Percentiles rank a stretch among this genome's conserved stretches.
phyloP scores from a whole-genome alignment of 2,113 vertebrate species.

The Forbesichthys papilliferus region DNA sequence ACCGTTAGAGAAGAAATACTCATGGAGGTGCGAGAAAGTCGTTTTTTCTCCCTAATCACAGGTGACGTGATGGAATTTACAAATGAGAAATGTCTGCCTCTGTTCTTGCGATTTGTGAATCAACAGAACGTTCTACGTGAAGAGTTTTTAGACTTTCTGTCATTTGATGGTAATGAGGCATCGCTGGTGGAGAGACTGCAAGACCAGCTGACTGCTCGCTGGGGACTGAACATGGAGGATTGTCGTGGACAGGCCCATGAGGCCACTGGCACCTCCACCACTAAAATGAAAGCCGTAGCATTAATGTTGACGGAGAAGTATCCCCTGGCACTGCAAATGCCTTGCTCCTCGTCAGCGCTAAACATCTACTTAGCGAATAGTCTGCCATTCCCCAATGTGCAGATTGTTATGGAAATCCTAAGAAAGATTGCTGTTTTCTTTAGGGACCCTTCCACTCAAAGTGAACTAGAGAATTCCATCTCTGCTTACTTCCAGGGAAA shows the following conservation, averaged over 20 bases:
- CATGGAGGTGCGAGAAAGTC: slow-evolving; percentile 87
- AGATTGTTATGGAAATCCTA: slow-evolving; percentile 82
- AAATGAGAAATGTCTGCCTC: slow-evolving; percentile 80
- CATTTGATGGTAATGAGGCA: slow-evolving; percentile 80
- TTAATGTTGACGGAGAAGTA: slow-evolving; percentile 86
- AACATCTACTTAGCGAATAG: slow-evolving; percentile 89
- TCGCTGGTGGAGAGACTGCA: slow-evolving; percentile 83
- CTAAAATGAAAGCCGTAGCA: slow-evolving; percentile 89
- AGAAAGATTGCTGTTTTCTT: slow-evolving; percentile 83
- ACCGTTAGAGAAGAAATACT: slow-evolving; percentile 88
- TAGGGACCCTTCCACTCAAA: slow-evolving; percentile 67
- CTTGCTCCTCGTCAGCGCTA: slow-evolving; percentile 85
- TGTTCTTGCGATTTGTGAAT: slow-evolving; percentile 87
- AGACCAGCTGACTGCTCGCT: slow-evolving; percentile 83
- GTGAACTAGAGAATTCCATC: slow-evolving; percentile 79
- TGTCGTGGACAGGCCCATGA: slow-evolving; percentile 90
- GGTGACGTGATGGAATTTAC: slow-evolving; percentile 85
- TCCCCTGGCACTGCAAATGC: slow-evolving; percentile 83
- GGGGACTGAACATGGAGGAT: slow-evolving; percentile 91
- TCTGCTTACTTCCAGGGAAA: slow-evolving; percentile 80
- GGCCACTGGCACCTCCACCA: slow-evolving; percentile 83
- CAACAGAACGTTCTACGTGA: slow-evolving; percentile 85
- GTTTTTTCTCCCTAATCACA: slow-evolving; percentile 87
- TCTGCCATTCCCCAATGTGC: slow-evolving; percentile 82
- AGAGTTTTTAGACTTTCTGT: slow-evolving; percentile 87